Conservation (phyloP, 2,797 vertebrate genomes). For the Manis pentadactyla region DNA sequence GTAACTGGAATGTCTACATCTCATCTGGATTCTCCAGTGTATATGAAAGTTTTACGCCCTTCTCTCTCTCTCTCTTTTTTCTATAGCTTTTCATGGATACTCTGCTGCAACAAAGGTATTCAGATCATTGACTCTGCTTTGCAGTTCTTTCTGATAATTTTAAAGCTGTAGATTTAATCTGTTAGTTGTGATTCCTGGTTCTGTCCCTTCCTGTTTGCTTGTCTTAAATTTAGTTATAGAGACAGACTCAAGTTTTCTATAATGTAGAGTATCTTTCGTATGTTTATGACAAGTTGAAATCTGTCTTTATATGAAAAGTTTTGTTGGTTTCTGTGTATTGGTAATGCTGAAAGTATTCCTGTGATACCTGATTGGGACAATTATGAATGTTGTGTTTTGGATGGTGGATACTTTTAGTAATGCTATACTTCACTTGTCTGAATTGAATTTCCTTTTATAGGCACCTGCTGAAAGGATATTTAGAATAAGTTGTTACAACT, state of each 20-base stretch:
- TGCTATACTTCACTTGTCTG: conserved; percentile 12
- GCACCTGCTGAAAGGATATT: conserved; percentile 46
- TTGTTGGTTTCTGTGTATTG: conserved; percentile 60
- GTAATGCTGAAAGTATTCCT: conserved; percentile 40
- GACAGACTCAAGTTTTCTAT: conserved; percentile 26
- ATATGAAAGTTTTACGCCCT: conserved; percentile 61
- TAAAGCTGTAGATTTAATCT: conserved; percentile 60
- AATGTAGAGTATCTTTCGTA: conserved; percentile 33
- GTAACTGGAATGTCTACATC: conserved; percentile 33
- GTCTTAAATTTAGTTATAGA: conserved; percentile 30
- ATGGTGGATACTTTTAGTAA: conserved; percentile 43
- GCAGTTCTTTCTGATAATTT: conserved; percentile 68
- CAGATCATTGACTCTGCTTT: conserved; percentile 69
- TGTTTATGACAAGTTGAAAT: conserved; percentile 61
- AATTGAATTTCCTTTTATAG: conserved; percentile 41
- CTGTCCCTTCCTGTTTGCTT: conserved; percentile 54
- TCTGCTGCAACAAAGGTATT: conserved; percentile 71
- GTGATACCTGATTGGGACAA: conserved; percentile 12
- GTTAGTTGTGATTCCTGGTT: conserved; percentile 55
- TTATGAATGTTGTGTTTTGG: conserved; percentile 48
- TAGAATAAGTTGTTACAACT: conserved; percentile 19
- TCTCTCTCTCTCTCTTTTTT: conserved; percentile 63
- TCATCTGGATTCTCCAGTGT: conserved; percentile 54
- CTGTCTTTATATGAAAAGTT: conserved; percentile 59
- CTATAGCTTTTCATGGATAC: conserved; percentile 77